A percentile compares a stretch with the other conserved stretches of the same genome.
These are phyloP conservation scores for Ursus arctos DNA, from an alignment of 2,113 vertebrate species.

Conservation along the genomic window DNA sequence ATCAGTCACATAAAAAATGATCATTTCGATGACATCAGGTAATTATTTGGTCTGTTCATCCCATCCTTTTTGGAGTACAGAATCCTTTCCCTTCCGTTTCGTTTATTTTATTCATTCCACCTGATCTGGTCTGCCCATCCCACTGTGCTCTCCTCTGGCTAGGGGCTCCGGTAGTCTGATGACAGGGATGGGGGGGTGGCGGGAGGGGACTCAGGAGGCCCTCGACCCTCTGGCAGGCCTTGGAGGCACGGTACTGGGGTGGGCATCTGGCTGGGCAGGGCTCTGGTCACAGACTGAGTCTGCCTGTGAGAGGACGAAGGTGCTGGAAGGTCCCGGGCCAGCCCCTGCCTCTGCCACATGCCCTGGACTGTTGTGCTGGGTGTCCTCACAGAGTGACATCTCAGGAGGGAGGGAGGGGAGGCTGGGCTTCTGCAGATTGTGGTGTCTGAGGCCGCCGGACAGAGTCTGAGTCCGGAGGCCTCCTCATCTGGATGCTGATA, in stretches of 20 bases:
- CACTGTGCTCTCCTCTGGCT: neutral
- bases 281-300: neutral
- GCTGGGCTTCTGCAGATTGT: neutral
- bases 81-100: fast-evolving
- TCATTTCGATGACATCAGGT: neutral
- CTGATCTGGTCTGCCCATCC: neutral
- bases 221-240: too few relatives aligned
- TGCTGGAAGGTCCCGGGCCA: fast-evolving
- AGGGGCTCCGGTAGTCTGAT: neutral
- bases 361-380: fast-evolving
- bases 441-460: neutral
- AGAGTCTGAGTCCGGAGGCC: fast-evolving
- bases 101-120: fast-evolving
- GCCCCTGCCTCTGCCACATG: fast-evolving
- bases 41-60: fast-evolving
- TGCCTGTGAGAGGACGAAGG: too few relatives aligned
- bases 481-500: fast-evolving
- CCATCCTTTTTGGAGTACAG: fast-evolving
- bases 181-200: too few relatives aligned
- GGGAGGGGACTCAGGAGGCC: neutral
- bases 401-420: too few relatives aligned
- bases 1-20: neutral
- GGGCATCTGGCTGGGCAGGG: neutral
- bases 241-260: neutral
- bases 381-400: too few relatives aligned